Conservation (phyloP, 2,888 invertebrate species). For the Agriopis aurantiaria region DNA sequence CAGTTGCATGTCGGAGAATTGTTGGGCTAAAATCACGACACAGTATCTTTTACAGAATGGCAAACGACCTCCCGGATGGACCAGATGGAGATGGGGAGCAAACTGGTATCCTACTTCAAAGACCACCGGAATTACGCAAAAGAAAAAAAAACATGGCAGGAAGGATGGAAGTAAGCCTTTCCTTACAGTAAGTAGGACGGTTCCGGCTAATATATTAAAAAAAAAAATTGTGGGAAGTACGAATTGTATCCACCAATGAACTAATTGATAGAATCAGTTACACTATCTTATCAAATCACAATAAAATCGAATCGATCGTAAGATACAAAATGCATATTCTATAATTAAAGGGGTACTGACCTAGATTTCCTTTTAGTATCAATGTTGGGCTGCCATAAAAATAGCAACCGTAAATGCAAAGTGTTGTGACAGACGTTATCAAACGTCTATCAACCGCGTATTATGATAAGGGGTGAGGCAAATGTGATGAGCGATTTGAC, state of each 20-base stretch:
- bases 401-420: conserved; percentile 59
- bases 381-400: conserved; percentile 46
- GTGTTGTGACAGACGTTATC: conserved; percentile 73
- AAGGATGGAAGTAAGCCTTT: no score
- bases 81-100: no score
- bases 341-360: conserved; percentile 16
- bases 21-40: no score
- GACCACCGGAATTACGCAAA: no score
- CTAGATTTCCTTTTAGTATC: conserved; percentile 34
- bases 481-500: conserved; percentile 26
- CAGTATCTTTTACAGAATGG: no score
- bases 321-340: background rate
- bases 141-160: no score
- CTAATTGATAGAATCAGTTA: conserved; percentile 10
- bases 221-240: background rate
- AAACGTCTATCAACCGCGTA: conserved; percentile 57
- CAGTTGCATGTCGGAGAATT: no score
- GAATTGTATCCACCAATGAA: background rate
- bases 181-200: no score
- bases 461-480: conserved; percentile 46
- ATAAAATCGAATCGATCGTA: conserved; percentile 8
- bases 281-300: conserved; percentile 5
- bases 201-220: no score
- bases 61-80: no score
- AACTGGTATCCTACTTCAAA: no score